Conservation (phyloP, 2,797 vertebrate genomes). For the Cebuella pygmaea region DNA sequence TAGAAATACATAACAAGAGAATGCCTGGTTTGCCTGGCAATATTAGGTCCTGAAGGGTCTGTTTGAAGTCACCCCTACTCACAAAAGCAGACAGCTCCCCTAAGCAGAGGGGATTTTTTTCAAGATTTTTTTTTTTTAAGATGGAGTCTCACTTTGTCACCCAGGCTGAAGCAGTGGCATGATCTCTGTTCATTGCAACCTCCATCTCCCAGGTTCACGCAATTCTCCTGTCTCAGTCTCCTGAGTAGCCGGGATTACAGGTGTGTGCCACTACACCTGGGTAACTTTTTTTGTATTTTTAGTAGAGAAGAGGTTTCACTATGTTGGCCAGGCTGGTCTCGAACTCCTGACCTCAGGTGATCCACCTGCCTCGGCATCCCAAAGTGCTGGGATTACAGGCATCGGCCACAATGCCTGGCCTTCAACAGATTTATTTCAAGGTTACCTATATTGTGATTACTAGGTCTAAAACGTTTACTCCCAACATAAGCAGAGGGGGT, state of each 20-base stretch:
- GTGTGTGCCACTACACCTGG: not conserved
- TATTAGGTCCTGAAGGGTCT: not conserved
- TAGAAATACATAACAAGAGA: not conserved
- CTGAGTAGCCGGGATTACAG: not conserved
- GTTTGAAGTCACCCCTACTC: not conserved
- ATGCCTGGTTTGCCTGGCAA: not conserved
- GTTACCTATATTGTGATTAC: not conserved
- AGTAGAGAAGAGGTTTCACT: not conserved
- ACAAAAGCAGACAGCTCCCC: not conserved
- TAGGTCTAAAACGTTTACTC: not conserved
- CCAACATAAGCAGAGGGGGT: not conserved
- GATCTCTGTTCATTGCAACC: not conserved
- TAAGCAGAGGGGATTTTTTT: not conserved
- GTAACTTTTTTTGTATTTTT: not conserved
- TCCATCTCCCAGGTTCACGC: not conserved
- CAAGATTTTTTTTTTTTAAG: not conserved
- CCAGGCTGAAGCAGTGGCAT: not conserved
- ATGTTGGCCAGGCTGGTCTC: not conserved
- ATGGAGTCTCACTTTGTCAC: not conserved
- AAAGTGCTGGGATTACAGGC: not conserved
- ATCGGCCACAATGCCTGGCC: not conserved
- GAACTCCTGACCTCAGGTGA: not conserved
- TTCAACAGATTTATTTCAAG: not conserved
- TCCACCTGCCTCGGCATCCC: not conserved
- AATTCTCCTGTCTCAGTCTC: not conserved